Percentiles rank a stretch among this genome's conserved stretches.
Evolutionary conservation across 2,888 invertebrate species (phyloP).

Genomic region (Clunio marinus): DNA sequence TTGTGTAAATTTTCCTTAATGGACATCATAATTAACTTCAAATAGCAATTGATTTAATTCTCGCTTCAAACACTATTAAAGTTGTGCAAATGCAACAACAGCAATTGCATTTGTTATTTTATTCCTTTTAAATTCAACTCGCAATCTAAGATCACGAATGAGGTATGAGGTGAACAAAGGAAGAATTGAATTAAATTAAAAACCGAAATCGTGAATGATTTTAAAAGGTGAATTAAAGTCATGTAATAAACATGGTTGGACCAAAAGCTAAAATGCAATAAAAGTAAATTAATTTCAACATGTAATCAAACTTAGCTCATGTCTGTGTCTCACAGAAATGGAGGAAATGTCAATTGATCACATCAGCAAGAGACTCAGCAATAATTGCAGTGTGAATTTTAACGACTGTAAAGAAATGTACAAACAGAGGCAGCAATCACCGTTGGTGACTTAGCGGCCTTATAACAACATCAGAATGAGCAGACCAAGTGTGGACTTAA

Average conservation of each 20-base stretch:
- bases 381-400: constrained; percentile 37
- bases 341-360: constrained; percentile 19
- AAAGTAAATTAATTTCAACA: constrained; percentile 21
- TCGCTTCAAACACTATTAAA: not conserved
- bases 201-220: constrained; percentile 12
- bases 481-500: constrained; percentile 5
- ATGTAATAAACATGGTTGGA: constrained; percentile 12
- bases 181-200: constrained; percentile 7
- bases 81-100: not conserved
- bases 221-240: not conserved
- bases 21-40: constrained; percentile 18
- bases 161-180: not conserved
- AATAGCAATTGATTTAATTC: not conserved
- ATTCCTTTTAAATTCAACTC: not conserved
- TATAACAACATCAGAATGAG: not conserved
- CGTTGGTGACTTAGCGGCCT: not conserved
- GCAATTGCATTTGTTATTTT: too few relatives aligned
- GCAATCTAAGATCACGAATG: constrained; percentile 11
- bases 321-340: not conserved
- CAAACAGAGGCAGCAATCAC: too few relatives aligned
- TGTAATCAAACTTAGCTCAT: too few relatives aligned
- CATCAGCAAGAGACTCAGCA: constrained; percentile 2
- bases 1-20: constrained; percentile 5
- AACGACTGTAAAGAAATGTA: constrained; percentile 21
- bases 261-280: not conserved